phyloP scores from a whole-genome alignment of 2,113 vertebrate genomes.

The Alouatta palliata region DNA sequence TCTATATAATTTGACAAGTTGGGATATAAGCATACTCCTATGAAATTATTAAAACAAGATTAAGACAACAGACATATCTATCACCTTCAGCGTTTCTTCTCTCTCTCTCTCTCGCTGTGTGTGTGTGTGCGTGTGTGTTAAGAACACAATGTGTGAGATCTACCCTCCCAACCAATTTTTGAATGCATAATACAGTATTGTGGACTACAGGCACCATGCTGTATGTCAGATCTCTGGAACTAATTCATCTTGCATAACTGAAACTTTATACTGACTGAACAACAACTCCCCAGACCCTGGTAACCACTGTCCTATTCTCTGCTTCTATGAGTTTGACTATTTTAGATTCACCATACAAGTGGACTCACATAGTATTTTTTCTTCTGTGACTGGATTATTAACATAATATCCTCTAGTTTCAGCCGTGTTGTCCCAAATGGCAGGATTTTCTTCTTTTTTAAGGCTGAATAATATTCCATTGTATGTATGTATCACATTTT shows the following conservation, averaged over 20 bases:
- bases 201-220: neutral
- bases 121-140: neutral
- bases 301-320: neutral
- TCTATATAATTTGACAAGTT: neutral
- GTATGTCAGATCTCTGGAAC: neutral
- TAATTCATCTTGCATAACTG: neutral
- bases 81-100: neutral
- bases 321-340: neutral
- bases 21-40: neutral
- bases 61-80: neutral
- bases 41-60: neutral
- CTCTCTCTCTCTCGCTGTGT: neutral
- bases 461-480: neutral
- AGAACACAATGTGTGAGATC: neutral
- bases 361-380: neutral
- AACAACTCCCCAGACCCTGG: neutral
- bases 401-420: neutral
- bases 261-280: neutral
- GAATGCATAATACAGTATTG: neutral
- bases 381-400: neutral
- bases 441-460: neutral
- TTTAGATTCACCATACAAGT: neutral
- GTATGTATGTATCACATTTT: no score
- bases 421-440: neutral
- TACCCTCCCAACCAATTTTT: neutral